Conservation (phyloP, 2,888 invertebrate species). For the Acanthosepion lycidas region DNA sequence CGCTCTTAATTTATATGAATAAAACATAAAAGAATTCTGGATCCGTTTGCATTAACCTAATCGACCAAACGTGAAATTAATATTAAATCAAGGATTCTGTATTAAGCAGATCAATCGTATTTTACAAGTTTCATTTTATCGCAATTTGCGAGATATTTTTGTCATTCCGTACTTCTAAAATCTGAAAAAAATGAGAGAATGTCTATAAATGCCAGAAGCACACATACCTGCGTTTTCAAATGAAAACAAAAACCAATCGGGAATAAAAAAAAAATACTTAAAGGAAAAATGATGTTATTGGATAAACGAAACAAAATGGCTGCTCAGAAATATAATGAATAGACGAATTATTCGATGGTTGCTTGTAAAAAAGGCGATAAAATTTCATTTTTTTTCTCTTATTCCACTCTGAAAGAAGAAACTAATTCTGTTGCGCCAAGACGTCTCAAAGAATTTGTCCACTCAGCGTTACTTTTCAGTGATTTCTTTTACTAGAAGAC, state of each 20-base stretch:
- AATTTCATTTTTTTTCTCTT: not conserved
- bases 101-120: too few species aligned
- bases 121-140: too few species aligned
- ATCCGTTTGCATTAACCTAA: too few species aligned
- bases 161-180: not conserved
- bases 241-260: not conserved
- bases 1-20: too few species aligned
- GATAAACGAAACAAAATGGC: not conserved
- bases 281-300: not conserved
- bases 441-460: not conserved
- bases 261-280: not conserved
- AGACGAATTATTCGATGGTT: not conserved
- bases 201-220: not conserved
- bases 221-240: not conserved
- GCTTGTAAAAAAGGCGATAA: not conserved
- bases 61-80: too few species aligned
- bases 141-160: too few species aligned
- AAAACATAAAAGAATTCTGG: too few species aligned
- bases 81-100: too few species aligned
- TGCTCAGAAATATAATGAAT: not conserved
- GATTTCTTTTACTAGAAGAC: not conserved
- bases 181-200: not conserved
- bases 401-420: not conserved
- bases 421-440: constrained; percentile 21
- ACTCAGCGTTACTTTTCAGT: not conserved